phyloP scores from a whole-genome alignment of 2,113 vertebrate genomes.

The Silurus glanis region DNA sequence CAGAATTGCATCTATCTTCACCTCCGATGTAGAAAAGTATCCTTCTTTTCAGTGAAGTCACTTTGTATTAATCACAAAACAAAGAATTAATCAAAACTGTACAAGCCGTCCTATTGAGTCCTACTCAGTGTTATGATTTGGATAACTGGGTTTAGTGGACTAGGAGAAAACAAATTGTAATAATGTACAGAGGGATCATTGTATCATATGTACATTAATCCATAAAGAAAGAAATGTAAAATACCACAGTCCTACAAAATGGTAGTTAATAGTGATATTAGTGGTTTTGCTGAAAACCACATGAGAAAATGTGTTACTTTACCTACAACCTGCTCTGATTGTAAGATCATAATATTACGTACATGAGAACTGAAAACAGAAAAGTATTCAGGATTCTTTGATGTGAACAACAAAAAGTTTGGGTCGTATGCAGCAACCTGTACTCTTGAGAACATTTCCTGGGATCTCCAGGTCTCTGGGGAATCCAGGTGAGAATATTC shows the following conservation, averaged over 20 bases:
- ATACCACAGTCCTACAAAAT: no score
- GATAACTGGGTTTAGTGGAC: background rate
- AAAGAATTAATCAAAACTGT: background rate
- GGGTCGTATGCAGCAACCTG: background rate
- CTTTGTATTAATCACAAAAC: background rate
- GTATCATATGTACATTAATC: no score
- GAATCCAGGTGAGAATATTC: background rate
- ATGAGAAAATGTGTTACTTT: no score
- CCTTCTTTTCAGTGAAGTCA: background rate
- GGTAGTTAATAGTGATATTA: no score
- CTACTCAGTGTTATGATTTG: background rate
- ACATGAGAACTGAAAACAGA: background rate
- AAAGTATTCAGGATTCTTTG: background rate
- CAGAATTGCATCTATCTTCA: background rate
- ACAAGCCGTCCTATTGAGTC: background rate
- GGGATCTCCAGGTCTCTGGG: background rate
- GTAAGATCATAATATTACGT: background rate
- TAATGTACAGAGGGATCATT: no score
- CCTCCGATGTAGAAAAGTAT: background rate
- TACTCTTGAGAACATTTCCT: background rate
- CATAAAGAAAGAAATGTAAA: no score
- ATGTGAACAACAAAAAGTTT: background rate
- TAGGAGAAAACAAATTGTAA: background rate
- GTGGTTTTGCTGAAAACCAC: no score
- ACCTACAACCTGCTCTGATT: background rate